phyloP scores from a whole-genome alignment of 2,113 vertebrate species.

The Chitala chitala region DNA sequence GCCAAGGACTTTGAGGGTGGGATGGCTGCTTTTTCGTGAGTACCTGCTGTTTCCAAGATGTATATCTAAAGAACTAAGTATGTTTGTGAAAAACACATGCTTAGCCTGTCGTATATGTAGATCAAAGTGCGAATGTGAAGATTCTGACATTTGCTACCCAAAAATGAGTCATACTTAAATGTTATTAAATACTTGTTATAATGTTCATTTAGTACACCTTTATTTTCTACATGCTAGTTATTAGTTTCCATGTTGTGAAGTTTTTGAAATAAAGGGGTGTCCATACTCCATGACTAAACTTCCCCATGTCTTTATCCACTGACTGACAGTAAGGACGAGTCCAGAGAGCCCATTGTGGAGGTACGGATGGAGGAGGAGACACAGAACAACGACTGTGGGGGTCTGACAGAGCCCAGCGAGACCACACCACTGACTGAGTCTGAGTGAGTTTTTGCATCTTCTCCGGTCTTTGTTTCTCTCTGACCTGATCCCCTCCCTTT shows the following conservation, averaged over 20 bases:
- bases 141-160: no score
- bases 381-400: constrained; percentile 89
- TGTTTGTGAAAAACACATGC: no score
- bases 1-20: constrained; percentile 88
- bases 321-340: constrained; percentile 85
- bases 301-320: background rate
- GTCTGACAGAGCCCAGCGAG: constrained; percentile 89
- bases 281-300: background rate
- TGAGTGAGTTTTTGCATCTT: constrained; percentile 70
- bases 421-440: constrained; percentile 93
- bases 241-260: no score
- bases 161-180: no score
- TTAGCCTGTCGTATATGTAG: background rate
- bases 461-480: background rate
- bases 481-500: background rate
- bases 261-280: no score
- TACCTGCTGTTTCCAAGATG: no score
- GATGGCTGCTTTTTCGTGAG: constrained; percentile 93
- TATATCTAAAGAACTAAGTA: no score
- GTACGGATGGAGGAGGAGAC: constrained; percentile 90
- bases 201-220: no score
- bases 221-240: no score
- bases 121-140: no score
- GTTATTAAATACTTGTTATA: no score
- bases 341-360: constrained; percentile 95